Evolutionary conservation across 2,888 invertebrate genomes (phyloP).

Genomic region (Stenodera caucasica): DNA sequence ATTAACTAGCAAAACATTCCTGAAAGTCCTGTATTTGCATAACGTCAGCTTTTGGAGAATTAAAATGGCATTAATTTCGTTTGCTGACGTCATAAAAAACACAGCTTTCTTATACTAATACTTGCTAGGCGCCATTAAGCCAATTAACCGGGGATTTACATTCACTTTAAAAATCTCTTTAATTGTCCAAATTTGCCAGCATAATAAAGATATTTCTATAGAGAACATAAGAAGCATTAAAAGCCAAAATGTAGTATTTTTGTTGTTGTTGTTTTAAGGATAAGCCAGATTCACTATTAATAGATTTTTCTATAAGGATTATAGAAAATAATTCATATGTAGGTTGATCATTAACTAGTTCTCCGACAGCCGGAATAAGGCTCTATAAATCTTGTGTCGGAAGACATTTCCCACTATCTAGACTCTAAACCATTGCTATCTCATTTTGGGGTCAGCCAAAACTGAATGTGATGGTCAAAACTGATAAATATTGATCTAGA

Average conservation of each 20-base stretch:
- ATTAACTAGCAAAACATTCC: conserved; percentile 34
- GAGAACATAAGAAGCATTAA: background rate
- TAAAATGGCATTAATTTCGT: conserved; percentile 39
- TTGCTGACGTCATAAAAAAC: conserved; percentile 36
- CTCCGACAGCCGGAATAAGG: conserved; percentile 47
- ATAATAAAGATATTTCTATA: background rate
- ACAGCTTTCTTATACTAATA: conserved; percentile 11
- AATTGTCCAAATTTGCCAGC: background rate
- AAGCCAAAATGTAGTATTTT: background rate
- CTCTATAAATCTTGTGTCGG: conserved; percentile 47
- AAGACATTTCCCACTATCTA: conserved; percentile 40
- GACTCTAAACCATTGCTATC: conserved; percentile 32
- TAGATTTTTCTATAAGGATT: background rate
- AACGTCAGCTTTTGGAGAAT: conserved; percentile 32
- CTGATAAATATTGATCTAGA: background rate
- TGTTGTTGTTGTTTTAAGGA: background rate
- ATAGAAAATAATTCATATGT: conserved; percentile 22
- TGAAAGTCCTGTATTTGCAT: conserved; percentile 34
- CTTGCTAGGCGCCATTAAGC: conserved; percentile 16
- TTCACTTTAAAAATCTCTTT: conserved; percentile 3
- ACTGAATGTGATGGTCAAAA: background rate
- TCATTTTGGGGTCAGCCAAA: background rate
- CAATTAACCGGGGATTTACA: conserved; percentile 22
- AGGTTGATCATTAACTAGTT: conserved; percentile 46
- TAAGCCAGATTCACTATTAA: background rate